These are phyloP conservation scores for Labeo rohita DNA, from an alignment of 2,113 vertebrate genomes.

Conservation along the genomic window DNA sequence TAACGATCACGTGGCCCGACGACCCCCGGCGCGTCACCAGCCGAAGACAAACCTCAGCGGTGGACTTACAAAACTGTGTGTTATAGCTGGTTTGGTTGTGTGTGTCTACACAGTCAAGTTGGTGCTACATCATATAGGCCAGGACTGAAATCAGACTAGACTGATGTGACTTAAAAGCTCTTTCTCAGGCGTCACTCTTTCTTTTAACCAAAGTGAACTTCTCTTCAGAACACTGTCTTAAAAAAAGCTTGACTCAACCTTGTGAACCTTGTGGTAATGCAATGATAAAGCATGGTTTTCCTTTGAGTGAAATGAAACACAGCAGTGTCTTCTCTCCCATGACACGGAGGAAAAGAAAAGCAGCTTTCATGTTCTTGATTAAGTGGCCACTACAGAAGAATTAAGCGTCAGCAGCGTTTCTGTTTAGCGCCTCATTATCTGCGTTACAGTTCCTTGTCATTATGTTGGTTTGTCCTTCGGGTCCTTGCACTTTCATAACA, in stretches of 20 bases:
- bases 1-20: background rate
- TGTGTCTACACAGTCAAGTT: slow-evolving; percentile 98
- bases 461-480: background rate
- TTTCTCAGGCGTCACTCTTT: background rate
- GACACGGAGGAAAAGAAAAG: background rate
- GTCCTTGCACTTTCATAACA: background rate
- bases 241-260: background rate
- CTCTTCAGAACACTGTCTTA: background rate
- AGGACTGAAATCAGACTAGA: slow-evolving; percentile 78
- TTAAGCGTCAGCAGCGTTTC: background rate
- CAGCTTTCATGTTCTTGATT: background rate
- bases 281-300: background rate
- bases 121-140: slow-evolving; percentile 95
- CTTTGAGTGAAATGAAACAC: background rate
- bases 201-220: background rate
- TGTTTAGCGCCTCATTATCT: background rate
- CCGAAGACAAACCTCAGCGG: background rate
- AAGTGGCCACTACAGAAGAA: background rate
- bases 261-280: background rate
- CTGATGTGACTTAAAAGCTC: background rate
- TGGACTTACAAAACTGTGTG: slow-evolving; percentile 87
- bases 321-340: background rate
- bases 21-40: background rate
- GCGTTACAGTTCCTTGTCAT: background rate
- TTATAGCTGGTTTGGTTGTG: slow-evolving; percentile 94